These are phyloP conservation scores for Drosophila limbata DNA, from an alignment of 2,888 invertebrate species.

Conservation along the genomic window DNA sequence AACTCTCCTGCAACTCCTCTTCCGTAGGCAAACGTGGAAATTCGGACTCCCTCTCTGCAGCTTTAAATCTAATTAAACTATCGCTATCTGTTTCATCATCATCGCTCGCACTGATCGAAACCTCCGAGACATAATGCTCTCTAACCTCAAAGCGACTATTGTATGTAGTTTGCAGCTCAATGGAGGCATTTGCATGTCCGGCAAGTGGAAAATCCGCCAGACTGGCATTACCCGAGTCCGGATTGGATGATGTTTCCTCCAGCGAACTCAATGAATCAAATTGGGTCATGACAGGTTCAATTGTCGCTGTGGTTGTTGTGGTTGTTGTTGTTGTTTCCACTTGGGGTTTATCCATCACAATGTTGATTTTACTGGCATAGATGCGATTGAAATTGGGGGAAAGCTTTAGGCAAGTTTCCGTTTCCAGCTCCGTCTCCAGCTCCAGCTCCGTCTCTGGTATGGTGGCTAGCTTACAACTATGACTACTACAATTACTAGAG, in stretches of 20 bases:
- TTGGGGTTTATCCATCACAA: constrained; percentile 67
- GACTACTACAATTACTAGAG: constrained; percentile 72
- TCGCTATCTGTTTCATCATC: constrained; percentile 31
- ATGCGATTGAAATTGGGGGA: constrained; percentile 81
- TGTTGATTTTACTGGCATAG: constrained; percentile 82
- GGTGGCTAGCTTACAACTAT: constrained; percentile 83
- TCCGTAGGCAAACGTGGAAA: constrained; percentile 79
- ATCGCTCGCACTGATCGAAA: constrained; percentile 64
- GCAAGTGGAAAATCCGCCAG: constrained; percentile 82
- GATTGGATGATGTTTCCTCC: constrained; percentile 83
- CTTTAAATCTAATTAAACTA: neutral
- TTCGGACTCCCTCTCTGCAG: constrained; percentile 15
- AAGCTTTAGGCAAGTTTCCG: constrained; percentile 53
- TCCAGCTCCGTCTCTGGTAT: constrained; percentile 73
- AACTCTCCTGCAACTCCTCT: constrained; percentile 74
- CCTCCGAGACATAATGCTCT: constrained; percentile 77
- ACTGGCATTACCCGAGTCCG: constrained; percentile 85
- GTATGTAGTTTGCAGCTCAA: constrained; percentile 78
- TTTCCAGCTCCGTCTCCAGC: constrained; percentile 56
- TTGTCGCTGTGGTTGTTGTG: constrained; percentile 12
- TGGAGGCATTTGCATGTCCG: constrained; percentile 68
- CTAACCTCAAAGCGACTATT: constrained; percentile 83
- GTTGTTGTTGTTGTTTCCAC: constrained; percentile 14
- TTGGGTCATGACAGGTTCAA: constrained; percentile 48
- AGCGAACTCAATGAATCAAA: constrained; percentile 82